Base-by-base conservation (phyloP, 2,113 vertebrate genomes). In the Pygoscelis adeliae region DNA sequence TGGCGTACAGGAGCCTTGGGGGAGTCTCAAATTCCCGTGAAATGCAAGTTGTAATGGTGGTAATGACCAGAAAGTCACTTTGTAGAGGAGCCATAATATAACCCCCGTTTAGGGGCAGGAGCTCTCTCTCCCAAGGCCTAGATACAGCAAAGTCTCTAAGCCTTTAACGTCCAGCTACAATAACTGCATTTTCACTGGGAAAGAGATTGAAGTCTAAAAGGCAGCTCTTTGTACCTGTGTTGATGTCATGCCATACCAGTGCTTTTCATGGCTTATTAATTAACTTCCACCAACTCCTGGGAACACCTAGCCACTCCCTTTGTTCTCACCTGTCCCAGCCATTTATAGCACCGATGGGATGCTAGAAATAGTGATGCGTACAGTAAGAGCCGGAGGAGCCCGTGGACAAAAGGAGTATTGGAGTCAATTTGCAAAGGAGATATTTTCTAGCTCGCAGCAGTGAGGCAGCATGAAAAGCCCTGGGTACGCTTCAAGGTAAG, bases 271-370 rank as follows among this genome's bases (percentile, higher is more conserved):
- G 66, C 86, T 96, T 79, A 67, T 32, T 70, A 19, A 84, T 44
- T 76, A 86, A 71, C 66, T 88, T 72, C 65, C 63, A 25, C 56
- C 55, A 40, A 9, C 58, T 18, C 7, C 25, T 8, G 44, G 73
- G 47, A 78, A 19, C 66, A 95, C 58, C 52, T 89, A 27, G 89
- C 90, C 95, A 73, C 93, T 90, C 95, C 97, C 67, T 93, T 85
- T 63, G 62, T 70, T 89, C 88, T 93, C 70, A 90, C 92, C 95
- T 83, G 6, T 83, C 52, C 55, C 70, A n/a, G 81, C 38, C 72
- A 4, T 78, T 93, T 76, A 96, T 42, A 94, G 77, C 78, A 73
- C 42, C 1, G 4, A 53, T 6, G 34, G 53, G 90, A 76, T 83
- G 79, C 72, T 96, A 23, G 83, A 70, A 88, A 63, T 63, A 92